Percentiles rank a stretch among this genome's conserved stretches.
Conservation (phyloP, 2,113 vertebrate genomes). For the Onychorhynchus coronatus region DNA sequence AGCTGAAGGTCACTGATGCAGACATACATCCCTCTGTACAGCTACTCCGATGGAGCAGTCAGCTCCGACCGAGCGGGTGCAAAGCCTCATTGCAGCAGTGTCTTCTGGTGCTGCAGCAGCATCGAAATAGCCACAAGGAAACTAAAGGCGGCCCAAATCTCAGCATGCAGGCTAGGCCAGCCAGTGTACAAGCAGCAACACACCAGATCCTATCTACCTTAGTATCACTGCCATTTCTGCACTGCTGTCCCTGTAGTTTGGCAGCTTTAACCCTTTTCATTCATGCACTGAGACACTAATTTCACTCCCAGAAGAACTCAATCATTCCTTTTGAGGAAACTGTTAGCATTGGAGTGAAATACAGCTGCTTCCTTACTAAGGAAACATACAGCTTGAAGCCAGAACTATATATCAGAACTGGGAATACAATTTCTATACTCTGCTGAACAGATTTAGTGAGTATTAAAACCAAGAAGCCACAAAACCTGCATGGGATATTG, state of each 20-base stretch:
- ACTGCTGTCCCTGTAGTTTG: not conserved
- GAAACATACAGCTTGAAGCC: not conserved
- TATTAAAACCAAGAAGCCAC: not conserved
- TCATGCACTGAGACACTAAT: not conserved
- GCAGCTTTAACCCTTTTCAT: not conserved
- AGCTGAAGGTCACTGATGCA: not conserved
- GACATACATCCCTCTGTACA: not conserved
- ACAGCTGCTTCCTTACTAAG: not conserved
- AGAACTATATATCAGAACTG: not conserved
- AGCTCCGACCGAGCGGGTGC: fast-evolving
- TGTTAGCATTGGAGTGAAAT: not conserved
- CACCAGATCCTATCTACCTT: not conserved
- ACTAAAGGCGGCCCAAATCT: not conserved
- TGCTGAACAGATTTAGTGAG: not conserved
- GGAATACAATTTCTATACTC: not conserved
- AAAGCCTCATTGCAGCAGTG: not conserved
- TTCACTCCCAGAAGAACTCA: not conserved
- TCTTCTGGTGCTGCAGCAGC: not conserved
- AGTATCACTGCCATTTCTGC: not conserved
- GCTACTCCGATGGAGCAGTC: not conserved
- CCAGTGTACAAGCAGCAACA: not conserved
- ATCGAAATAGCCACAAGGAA: not conserved
- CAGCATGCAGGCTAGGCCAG: not conserved
- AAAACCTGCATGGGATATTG: not conserved
- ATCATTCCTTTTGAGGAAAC: fast-evolving